Conservation (phyloP, 2,113 vertebrate genomes). For the human (Homo sapiens) region DNA sequence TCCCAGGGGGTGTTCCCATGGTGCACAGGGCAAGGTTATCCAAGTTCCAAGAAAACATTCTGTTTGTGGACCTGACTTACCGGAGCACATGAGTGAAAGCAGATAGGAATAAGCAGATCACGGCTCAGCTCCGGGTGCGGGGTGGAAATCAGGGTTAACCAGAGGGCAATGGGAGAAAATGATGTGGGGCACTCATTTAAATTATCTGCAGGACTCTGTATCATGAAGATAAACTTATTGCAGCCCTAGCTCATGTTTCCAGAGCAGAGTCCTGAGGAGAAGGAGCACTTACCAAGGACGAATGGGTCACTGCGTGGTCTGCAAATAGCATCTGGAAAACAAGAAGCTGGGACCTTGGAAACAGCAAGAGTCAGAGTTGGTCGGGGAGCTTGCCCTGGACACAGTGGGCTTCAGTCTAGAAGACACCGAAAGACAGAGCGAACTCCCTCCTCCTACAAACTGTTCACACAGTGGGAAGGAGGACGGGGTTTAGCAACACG, state of each 20-base stretch:
- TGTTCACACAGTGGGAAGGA: neutral
- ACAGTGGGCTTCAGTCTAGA: constrained; percentile 3
- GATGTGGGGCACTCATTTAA: fast-evolving
- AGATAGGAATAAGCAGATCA: neutral
- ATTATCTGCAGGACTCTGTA: neutral
- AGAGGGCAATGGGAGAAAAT: neutral
- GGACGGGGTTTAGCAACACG: constrained; percentile 52
- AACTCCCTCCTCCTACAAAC: neutral
- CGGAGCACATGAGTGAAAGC: fast-evolving
- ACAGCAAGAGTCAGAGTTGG: fast-evolving
- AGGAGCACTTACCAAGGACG: neutral
- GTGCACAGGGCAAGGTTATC: neutral
- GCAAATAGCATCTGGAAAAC: constrained; percentile 7
- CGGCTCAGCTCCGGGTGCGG: neutral
- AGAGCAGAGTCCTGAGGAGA: neutral
- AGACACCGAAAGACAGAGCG: neutral
- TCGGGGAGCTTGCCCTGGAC: neutral
- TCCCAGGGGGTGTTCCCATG: neutral
- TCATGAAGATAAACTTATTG: fast-evolving
- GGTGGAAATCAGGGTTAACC: neutral
- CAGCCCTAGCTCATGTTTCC: neutral
- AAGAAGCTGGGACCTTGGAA: neutral
- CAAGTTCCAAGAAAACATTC: neutral
- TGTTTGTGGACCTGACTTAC: neutral
- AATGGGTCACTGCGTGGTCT: constrained; percentile 48